Evolutionary conservation across 2,113 vertebrate genomes (phyloP).

Genomic region (Cyprinodon tularosa): DNA sequence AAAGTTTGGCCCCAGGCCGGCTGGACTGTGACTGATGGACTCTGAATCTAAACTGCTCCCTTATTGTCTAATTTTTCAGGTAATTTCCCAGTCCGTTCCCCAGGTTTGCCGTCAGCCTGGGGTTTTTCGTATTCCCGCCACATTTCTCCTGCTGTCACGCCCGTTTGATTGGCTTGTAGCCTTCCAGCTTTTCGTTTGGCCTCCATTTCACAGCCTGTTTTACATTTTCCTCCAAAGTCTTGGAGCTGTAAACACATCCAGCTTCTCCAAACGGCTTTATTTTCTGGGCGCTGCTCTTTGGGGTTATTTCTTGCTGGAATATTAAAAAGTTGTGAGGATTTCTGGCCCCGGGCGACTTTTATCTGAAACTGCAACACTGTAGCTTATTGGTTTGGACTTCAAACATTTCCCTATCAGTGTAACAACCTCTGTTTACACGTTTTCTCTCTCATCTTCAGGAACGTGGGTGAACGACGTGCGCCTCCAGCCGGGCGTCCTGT

Average conservation of each 20-base stretch:
- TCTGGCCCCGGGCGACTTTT: not conserved
- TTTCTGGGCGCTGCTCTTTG: not conserved
- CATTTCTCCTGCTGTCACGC: constrained; percentile 31
- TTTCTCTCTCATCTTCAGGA: constrained; percentile 68
- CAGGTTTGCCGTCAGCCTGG: constrained; percentile 47
- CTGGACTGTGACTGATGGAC: constrained; percentile 31
- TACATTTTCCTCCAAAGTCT: constrained; percentile 14
- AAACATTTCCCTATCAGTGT: not conserved
- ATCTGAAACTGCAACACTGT: not conserved
- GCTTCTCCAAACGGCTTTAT: constrained; percentile 32
- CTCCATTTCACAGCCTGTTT: constrained; percentile 42
- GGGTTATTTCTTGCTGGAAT: constrained; percentile 1
- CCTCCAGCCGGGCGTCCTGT: constrained; percentile 77
- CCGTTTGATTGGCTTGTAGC: constrained; percentile 42
- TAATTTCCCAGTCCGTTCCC: constrained; percentile 66
- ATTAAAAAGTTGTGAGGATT: constrained; percentile 12
- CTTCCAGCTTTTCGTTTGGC: constrained; percentile 28
- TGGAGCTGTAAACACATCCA: constrained; percentile 42
- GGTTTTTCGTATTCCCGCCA: constrained; percentile 40
- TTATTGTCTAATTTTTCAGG: constrained; percentile 47
- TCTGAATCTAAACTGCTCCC: constrained; percentile 27
- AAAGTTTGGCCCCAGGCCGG: not conserved
- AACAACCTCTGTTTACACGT: not conserved
- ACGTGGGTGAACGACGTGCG: constrained; percentile 89
- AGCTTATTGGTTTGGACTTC: not conserved